These are phyloP conservation scores for Graptemys geographica DNA, from an alignment of 2,797 vertebrate genomes.

Conservation along the genomic window DNA sequence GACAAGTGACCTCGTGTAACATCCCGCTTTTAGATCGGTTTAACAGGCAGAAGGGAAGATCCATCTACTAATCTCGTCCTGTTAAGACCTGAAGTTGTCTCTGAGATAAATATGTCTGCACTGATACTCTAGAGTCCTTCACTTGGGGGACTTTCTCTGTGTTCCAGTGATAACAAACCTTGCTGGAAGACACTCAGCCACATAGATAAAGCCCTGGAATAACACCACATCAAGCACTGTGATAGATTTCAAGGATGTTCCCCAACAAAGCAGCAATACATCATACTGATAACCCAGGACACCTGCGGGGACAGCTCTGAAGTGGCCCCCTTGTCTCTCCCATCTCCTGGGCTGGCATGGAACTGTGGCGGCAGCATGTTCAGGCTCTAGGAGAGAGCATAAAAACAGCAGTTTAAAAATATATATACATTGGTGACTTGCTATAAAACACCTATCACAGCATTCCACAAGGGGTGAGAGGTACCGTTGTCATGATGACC, in stretches of 20 bases:
- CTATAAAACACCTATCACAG: neutral
- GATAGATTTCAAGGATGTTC: conserved; percentile 63
- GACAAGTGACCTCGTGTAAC: neutral
- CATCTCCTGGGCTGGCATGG: rapidly evolving
- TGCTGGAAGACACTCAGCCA: neutral
- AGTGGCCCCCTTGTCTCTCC: neutral
- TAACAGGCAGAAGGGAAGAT: neutral
- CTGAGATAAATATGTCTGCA: conserved; percentile 31
- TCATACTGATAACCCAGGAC: neutral
- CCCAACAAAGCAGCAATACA: neutral
- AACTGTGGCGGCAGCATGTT: neutral
- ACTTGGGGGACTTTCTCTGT: neutral
- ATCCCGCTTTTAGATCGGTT: neutral
- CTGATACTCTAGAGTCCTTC: conserved; percentile 55
- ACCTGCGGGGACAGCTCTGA: neutral
- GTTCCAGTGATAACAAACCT: conserved; percentile 59
- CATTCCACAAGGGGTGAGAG: neutral
- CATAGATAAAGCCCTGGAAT: conserved; percentile 42
- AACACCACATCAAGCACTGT: rapidly evolving
- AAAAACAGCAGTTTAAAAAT: neutral
- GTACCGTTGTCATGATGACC: neutral
- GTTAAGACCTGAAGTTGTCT: neutral
- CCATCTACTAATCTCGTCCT: neutral
- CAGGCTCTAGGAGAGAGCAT: neutral
- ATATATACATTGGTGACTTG: neutral